Evolutionary conservation across 2,888 invertebrate species (phyloP).

Genomic region (Alloscopus bannaensis): DNA sequence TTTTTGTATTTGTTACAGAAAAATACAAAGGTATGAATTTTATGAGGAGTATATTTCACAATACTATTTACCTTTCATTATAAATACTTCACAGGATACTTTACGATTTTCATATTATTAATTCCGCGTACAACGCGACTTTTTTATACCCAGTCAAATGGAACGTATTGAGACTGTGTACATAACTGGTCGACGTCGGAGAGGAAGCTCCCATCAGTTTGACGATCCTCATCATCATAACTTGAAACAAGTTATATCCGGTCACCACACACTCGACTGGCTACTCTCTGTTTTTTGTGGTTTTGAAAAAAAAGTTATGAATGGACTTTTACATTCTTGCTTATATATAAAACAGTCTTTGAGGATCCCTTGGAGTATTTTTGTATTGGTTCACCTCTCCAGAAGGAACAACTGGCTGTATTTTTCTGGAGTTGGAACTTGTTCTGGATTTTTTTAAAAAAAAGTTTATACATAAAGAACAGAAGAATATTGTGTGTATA

Average conservation of each 20-base stretch:
- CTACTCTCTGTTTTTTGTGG: slow-evolving; percentile 16
- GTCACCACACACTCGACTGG: slow-evolving; percentile 21
- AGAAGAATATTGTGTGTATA: too few relatives aligned
- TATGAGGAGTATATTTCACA: too few relatives aligned
- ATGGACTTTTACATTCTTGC: slow-evolving; percentile 25
- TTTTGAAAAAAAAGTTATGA: slow-evolving; percentile 35
- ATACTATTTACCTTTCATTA: too few relatives aligned
- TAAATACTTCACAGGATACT: too few relatives aligned
- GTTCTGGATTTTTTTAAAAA: too few relatives aligned
- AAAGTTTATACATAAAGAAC: too few relatives aligned
- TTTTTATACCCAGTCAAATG: neutral
- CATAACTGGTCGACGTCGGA: neutral
- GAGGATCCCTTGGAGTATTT: neutral
- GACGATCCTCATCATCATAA: slow-evolving; percentile 40
- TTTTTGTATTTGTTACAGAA: too few relatives aligned
- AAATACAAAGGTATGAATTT: too few relatives aligned
- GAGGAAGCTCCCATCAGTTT: slow-evolving; percentile 55
- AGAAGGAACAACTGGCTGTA: too few relatives aligned
- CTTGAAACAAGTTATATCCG: slow-evolving; percentile 60
- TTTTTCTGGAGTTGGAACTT: too few relatives aligned
- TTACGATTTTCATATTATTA: slow-evolving; percentile 2
- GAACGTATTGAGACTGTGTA: neutral
- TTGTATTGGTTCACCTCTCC: too few relatives aligned
- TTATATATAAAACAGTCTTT: slow-evolving; percentile 7
- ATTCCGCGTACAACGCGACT: neutral